phyloP scores from a whole-genome alignment of 2,797 vertebrate genomes.

The Rhabdomys pumilio region DNA sequence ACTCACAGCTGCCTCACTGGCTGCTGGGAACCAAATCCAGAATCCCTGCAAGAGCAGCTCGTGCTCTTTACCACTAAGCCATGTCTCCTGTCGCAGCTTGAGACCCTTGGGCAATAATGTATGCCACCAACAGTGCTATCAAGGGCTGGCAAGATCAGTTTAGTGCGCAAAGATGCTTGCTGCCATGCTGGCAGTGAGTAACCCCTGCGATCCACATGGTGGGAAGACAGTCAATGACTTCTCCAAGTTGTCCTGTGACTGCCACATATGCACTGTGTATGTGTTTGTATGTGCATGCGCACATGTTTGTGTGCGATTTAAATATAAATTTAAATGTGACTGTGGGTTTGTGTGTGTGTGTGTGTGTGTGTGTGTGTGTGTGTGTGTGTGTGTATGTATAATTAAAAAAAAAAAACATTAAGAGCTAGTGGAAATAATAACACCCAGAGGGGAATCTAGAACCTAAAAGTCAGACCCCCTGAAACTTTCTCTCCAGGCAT shows the following conservation, averaged over 20 bases:
- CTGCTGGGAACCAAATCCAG: not conserved
- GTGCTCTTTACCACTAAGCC: not conserved
- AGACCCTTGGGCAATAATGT: conserved; percentile 15
- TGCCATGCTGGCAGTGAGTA: not conserved
- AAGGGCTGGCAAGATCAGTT: not conserved
- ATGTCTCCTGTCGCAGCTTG: not conserved
- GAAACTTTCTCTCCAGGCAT: not conserved
- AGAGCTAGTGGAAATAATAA: not conserved
- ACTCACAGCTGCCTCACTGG: not conserved
- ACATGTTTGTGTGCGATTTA: not conserved
- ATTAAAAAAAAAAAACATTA: not conserved
- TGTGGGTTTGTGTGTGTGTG: not conserved
- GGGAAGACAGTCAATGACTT: not conserved
- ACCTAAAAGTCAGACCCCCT: not conserved
- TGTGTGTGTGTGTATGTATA: no score
- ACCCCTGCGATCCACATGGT: not conserved
- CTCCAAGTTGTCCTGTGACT: not conserved
- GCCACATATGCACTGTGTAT: not conserved
- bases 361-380: no score
- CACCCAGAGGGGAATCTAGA: not conserved
- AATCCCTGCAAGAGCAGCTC: not conserved
- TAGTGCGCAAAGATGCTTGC: not conserved
- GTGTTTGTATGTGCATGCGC: no score
- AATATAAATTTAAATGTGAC: not conserved
- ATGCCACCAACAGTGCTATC: not conserved